Evolutionary conservation across 2,797 vertebrate genomes (phyloP).

Genomic region (Dryobates pubescens): DNA sequence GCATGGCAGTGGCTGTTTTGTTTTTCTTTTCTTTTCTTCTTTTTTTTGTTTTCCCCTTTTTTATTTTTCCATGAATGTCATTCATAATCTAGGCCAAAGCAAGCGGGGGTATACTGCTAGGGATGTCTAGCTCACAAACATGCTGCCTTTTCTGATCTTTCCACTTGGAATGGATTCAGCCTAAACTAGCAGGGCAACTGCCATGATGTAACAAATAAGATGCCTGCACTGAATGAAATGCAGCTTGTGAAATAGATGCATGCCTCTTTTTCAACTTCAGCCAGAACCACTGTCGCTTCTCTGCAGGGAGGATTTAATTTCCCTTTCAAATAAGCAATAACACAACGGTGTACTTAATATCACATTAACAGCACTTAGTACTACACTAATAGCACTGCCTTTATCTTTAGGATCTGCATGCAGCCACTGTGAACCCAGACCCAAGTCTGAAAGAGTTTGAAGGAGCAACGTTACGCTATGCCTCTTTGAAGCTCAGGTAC

Average conservation of each 20-base stretch:
- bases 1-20: slow-evolving; percentile 81
- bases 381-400: slow-evolving; percentile 25
- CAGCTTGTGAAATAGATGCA: slow-evolving; percentile 73
- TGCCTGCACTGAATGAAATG: slow-evolving; percentile 63
- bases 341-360: background rate
- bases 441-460: slow-evolving; percentile 96
- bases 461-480: slow-evolving; percentile 93
- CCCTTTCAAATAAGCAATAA: slow-evolving; percentile 41
- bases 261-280: slow-evolving; percentile 70
- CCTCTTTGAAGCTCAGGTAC: slow-evolving; percentile 94
- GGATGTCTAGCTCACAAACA: slow-evolving; percentile 57
- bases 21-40: too few relatives aligned
- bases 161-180: slow-evolving; percentile 54
- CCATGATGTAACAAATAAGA: slow-evolving; percentile 27
- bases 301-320: slow-evolving; percentile 67
- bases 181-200: slow-evolving; percentile 43
- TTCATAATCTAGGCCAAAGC: slow-evolving; percentile 68
- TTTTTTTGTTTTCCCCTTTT: slow-evolving; percentile 56
- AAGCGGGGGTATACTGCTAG: slow-evolving; percentile 67
- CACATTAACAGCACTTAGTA: background rate
- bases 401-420: slow-evolving; percentile 88
- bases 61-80: slow-evolving; percentile 67
- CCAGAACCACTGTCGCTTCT: slow-evolving; percentile 67
- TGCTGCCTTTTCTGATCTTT: slow-evolving; percentile 56
- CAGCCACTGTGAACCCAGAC: slow-evolving; percentile 93